phyloP scores from a whole-genome alignment of 2,888 invertebrate species.

The Clepsis dumicolana region DNA sequence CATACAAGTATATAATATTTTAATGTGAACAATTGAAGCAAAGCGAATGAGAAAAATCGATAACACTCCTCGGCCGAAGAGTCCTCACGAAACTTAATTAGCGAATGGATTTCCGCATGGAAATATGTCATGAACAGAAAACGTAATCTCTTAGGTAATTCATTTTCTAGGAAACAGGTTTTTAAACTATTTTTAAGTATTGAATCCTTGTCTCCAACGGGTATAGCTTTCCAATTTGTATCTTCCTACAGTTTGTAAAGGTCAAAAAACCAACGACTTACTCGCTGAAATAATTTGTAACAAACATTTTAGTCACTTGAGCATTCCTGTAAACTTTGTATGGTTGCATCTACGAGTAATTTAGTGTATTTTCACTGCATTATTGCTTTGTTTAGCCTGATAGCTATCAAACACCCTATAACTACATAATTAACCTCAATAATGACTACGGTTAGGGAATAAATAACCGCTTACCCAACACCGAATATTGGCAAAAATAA shows the following conservation, averaged over 20 bases:
- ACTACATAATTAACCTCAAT: neutral
- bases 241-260: no score
- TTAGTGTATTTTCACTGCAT: neutral
- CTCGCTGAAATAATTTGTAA: no score
- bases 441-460: neutral
- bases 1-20: slow-evolving; percentile 14
- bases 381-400: neutral
- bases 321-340: no score
- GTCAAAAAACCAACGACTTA: no score
- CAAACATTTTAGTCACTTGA: no score
- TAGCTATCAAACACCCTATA: neutral
- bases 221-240: no score
- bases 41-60: slow-evolving; percentile 14
- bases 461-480: neutral
- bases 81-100: slow-evolving; percentile 6
- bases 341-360: no score
- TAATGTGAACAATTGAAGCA: slow-evolving; percentile 11
- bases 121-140: slow-evolving; percentile 3
- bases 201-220: neutral
- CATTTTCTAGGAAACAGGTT: neutral
- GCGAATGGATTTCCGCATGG: slow-evolving; percentile 11
- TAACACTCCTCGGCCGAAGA: neutral
- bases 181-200: neutral
- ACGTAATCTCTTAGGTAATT: neutral
- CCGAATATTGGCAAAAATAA: neutral